phyloP scores from a whole-genome alignment of 2,113 vertebrate species.

The Pluvianellus socialis region DNA sequence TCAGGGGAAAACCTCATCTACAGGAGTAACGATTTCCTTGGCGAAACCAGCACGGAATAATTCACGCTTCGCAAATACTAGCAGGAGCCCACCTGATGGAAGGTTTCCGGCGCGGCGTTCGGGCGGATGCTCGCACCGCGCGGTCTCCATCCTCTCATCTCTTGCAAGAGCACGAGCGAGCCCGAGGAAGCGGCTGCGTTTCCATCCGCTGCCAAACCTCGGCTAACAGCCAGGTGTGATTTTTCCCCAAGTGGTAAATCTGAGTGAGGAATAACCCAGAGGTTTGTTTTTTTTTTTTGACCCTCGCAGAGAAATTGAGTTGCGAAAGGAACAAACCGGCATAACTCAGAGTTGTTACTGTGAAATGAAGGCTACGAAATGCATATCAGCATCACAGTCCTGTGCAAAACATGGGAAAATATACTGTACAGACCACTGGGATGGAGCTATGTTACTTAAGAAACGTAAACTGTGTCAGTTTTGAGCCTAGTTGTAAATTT shows the following conservation, averaged over 20 bases:
- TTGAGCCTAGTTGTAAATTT: neutral
- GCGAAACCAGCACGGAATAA: neutral
- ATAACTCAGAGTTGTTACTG: accelerated
- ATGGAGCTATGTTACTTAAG: accelerated
- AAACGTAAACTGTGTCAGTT: neutral
- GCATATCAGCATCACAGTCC: too few relatives aligned
- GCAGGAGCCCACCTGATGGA: neutral
- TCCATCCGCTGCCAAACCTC: neutral
- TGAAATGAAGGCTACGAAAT: neutral
- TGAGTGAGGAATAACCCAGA: accelerated
- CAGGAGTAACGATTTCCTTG: neutral
- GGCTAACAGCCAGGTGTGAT: accelerated
- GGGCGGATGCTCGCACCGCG: neutral
- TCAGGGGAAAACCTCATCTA: conserved; percentile 17
- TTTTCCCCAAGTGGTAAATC: neutral
- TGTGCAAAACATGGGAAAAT: neutral
- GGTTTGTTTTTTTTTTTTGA: neutral
- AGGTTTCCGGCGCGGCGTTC: neutral
- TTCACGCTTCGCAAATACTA: neutral
- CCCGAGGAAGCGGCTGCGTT: neutral
- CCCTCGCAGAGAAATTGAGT: accelerated
- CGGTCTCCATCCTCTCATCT: neutral
- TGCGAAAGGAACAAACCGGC: neutral
- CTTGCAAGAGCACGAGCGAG: accelerated
- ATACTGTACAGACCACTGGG: neutral